phyloP scores from a whole-genome alignment of 2,113 vertebrate species.

The Salvelinus alpinus region DNA sequence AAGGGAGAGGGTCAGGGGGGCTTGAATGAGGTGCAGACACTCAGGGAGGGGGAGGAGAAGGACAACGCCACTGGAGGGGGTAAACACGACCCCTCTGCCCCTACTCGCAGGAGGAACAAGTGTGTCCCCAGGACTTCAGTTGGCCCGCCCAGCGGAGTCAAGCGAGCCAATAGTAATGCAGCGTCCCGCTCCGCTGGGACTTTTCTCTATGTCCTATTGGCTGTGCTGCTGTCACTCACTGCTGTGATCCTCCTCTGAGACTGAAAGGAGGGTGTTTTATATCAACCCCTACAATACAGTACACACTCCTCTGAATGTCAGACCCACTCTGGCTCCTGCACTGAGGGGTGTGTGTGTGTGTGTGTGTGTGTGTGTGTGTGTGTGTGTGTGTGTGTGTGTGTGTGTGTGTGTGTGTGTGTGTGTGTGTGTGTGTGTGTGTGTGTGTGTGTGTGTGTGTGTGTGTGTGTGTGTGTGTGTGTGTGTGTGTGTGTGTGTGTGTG shows the following conservation, averaged over 20 bases:
- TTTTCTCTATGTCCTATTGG: conserved; percentile 60
- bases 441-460: conserved; percentile 31
- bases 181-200: conserved; percentile 49
- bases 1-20: conserved; percentile 72
- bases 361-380: conserved; percentile 14
- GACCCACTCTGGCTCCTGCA: conserved; percentile 39
- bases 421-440: conserved; percentile 15
- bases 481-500: conserved; percentile 17
- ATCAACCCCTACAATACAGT: conserved; percentile 19
- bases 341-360: conserved; percentile 41
- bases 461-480: conserved; percentile 19
- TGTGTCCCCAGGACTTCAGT: conserved; percentile 86
- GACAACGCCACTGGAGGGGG: conserved; percentile 69
- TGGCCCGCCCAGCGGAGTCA: conserved; percentile 87
- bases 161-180: conserved; percentile 77
- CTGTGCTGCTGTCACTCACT: conserved; percentile 71
- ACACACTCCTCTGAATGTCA: conserved; percentile 30
- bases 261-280: conserved; percentile 16
- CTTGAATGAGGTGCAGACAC: conserved; percentile 75
- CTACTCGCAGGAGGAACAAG: conserved; percentile 85
- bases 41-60: conserved; percentile 59
- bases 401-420: conserved; percentile 12
- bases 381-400: conserved; percentile 35
- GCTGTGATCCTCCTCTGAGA: conserved; percentile 82
- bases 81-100: conserved; percentile 65